Evolutionary conservation across 2,797 vertebrate genomes (phyloP).

Genomic region (Leptodactylus fallax): DNA sequence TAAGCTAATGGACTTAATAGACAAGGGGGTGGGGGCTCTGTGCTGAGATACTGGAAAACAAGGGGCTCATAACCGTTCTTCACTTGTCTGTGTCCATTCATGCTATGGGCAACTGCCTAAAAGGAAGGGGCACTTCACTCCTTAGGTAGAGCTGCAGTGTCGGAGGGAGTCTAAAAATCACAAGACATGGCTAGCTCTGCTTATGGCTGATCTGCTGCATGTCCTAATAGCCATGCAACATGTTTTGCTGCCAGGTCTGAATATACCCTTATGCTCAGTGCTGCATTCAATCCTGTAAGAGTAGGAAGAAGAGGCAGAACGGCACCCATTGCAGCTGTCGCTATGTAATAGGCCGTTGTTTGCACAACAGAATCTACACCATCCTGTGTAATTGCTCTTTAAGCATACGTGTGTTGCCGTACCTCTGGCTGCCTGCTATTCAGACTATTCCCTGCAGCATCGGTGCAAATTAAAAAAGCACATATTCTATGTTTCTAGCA

Average conservation of each 20-base stretch:
- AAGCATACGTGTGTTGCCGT: neutral
- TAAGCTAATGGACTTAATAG: too few relatives aligned
- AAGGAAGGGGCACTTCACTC: too few relatives aligned
- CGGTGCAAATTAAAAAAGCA: neutral
- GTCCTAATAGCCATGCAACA: neutral
- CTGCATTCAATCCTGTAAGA: neutral
- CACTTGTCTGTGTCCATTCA: too few relatives aligned
- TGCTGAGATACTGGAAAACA: too few relatives aligned
- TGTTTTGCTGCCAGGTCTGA: neutral
- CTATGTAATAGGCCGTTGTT: neutral
- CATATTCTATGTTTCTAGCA: conserved; percentile 6
- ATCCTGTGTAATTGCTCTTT: conserved; percentile 15
- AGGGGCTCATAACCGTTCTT: too few relatives aligned
- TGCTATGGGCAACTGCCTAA: too few relatives aligned
- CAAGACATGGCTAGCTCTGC: too few relatives aligned
- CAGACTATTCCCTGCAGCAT: conserved; percentile 2
- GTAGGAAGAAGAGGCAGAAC: neutral
- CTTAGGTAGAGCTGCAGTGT: neutral
- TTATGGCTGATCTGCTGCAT: neutral
- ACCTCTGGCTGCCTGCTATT: neutral
- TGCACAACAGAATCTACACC: neutral
- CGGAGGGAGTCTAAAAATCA: too few relatives aligned
- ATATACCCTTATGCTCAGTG: neutral
- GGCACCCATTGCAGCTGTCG: neutral
- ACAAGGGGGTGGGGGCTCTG: too few relatives aligned